These are phyloP conservation scores for Micronisus gabar DNA, from an alignment of 2,113 vertebrate species.

Conservation along the genomic window DNA sequence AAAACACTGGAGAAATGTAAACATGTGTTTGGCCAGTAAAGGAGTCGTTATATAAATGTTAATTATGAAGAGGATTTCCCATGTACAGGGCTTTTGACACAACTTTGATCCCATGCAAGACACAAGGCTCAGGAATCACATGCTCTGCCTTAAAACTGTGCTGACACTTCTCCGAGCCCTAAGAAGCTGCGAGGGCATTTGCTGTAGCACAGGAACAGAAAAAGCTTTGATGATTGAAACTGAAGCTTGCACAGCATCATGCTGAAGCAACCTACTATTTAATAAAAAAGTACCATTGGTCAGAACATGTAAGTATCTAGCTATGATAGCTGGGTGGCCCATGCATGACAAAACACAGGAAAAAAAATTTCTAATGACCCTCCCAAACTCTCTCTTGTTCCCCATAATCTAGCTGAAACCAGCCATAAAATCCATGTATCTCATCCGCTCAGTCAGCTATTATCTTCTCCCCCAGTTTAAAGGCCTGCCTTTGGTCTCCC, in stretches of 20 bases:
- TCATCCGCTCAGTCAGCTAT: not conserved
- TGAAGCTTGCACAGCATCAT: not conserved
- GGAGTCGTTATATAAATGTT: not conserved
- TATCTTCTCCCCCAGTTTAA: not conserved
- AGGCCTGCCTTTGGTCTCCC: not conserved
- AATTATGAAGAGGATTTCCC: slow-evolving; percentile 39
- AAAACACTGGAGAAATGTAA: slow-evolving; percentile 28
- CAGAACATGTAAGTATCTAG: not conserved
- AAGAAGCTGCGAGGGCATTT: not conserved
- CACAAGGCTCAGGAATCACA: not conserved
- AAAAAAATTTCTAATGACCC: not conserved
- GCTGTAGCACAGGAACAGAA: not conserved
- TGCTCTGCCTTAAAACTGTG: not conserved
- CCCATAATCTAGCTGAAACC: not conserved
- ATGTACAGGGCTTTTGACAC: not conserved
- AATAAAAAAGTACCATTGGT: not conserved
- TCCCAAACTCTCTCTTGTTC: not conserved
- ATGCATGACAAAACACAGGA: not conserved
- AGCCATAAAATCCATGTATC: not conserved
- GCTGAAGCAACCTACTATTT: not conserved
- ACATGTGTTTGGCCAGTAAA: slow-evolving; percentile 22
- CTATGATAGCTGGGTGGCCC: not conserved
- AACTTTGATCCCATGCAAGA: slow-evolving; percentile 14
- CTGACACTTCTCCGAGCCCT: not conserved
- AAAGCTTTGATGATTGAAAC: not conserved